phyloP scores from a whole-genome alignment of 2,888 invertebrate genomes.

The Strigamia crassipes region DNA sequence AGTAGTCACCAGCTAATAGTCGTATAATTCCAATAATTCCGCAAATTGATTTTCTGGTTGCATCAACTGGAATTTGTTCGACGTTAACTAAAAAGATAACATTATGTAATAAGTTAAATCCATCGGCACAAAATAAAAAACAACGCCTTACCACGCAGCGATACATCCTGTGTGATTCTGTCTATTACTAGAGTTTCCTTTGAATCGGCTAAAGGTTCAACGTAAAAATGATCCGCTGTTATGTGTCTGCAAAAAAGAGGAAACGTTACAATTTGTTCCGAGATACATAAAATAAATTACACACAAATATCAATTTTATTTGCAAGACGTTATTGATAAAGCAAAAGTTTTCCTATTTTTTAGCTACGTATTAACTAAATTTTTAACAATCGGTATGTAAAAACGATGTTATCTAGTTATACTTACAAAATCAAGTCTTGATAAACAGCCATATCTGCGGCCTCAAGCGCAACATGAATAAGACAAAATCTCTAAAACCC shows the following conservation, averaged over 20 bases:
- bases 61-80: constrained; percentile 68
- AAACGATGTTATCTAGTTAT: background rate
- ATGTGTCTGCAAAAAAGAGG: constrained; percentile 64
- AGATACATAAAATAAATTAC: too few relatives aligned
- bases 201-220: constrained; percentile 76
- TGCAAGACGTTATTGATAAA: too few relatives aligned
- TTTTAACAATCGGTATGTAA: too few relatives aligned
- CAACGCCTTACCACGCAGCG: constrained; percentile 67
- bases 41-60: constrained; percentile 70
- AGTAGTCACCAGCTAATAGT: constrained; percentile 67
- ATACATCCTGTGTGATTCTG: constrained; percentile 74
- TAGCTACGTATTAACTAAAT: too few relatives aligned
- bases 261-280: background rate
- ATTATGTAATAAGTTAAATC: constrained; percentile 42
- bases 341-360: too few relatives aligned
- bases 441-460: constrained; percentile 48
- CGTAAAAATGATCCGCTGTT: constrained; percentile 86
- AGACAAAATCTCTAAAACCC: too few relatives aligned
- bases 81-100: constrained; percentile 61
- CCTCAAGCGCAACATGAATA: background rate
- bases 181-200: constrained; percentile 83
- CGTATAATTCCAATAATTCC: constrained; percentile 86
- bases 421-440: constrained; percentile 52
- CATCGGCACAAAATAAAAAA: background rate
- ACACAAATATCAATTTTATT: too few relatives aligned